These are phyloP conservation scores for Scolanthus callimorphus DNA, from an alignment of 92 coral and sea anemone species.

Conservation along the genomic window DNA sequence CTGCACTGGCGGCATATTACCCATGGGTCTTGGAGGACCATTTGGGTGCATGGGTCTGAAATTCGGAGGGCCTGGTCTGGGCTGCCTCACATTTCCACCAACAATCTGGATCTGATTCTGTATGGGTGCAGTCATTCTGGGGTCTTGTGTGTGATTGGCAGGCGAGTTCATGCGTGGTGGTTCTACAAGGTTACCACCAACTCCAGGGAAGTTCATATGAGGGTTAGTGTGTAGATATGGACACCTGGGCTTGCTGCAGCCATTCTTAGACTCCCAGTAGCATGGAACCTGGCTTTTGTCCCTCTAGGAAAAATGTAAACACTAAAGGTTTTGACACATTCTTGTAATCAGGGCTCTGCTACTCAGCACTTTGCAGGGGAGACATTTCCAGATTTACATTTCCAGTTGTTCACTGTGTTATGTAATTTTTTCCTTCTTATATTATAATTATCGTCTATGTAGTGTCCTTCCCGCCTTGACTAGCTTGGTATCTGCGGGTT, in stretches of 20 bases:
- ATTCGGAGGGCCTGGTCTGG: not conserved
- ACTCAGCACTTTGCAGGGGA: too few species aligned
- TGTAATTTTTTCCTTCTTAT: too few species aligned
- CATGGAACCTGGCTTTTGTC: slow-evolving; percentile 61
- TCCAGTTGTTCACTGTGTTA: too few species aligned
- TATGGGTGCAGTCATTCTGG: not conserved
- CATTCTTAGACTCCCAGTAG: slow-evolving; percentile 70
- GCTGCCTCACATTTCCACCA: not conserved
- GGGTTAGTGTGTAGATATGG: slow-evolving; percentile 76
- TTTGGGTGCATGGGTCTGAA: slow-evolving; percentile 1
- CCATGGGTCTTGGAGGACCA: not conserved
- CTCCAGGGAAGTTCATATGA: slow-evolving; percentile 20
- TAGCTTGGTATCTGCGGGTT: too few species aligned
- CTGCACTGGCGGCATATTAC: slow-evolving; percentile 3
- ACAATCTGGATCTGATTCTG: not conserved
- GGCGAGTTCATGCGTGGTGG: not conserved
- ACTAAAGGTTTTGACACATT: too few species aligned
- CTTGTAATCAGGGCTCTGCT: too few species aligned
- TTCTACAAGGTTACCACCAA: too few species aligned
- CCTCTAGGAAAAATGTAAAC: too few species aligned
- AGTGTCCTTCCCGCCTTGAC: too few species aligned
- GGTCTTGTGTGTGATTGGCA: not conserved
- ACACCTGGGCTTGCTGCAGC: slow-evolving; percentile 69
- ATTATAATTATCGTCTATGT: too few species aligned
- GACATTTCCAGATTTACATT: too few species aligned